phyloP scores from a whole-genome alignment of 2,888 invertebrate species.

The Beris chalybata region DNA sequence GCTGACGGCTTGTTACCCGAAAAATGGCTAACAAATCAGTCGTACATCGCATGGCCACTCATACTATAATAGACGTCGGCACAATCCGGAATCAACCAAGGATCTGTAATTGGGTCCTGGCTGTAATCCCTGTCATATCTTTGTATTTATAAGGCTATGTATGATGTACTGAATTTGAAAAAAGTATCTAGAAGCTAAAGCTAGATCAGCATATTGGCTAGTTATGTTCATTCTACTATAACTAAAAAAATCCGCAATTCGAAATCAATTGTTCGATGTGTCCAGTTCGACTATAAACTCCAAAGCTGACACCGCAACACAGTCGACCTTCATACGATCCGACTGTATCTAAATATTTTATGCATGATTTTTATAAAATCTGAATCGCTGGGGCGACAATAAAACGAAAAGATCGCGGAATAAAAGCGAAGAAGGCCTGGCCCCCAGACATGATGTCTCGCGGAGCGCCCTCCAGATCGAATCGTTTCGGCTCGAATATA shows the following conservation, averaged over 20 bases:
- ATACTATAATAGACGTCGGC: no score
- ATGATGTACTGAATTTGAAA: no score
- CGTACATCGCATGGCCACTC: no score
- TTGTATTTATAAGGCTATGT: no score
- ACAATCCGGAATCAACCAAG: no score
- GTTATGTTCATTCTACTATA: no score
- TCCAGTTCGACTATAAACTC: background rate
- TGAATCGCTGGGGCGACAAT: constrained; percentile 11
- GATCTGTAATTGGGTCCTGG: no score
- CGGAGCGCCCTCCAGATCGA: constrained; percentile 35
- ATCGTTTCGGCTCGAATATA: constrained; percentile 35
- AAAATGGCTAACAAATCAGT: constrained; percentile 33
- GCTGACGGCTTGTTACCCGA: constrained; percentile 17
- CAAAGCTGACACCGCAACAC: background rate
- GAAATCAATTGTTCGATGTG: no score
- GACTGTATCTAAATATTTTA: constrained; percentile 16
- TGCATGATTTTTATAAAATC: constrained; percentile 18
- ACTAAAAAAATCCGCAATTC: no score
- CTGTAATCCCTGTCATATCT: no score
- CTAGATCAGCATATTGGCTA: no score
- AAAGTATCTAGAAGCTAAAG: no score
- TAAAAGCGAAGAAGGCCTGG: constrained; percentile 17
- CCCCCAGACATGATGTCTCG: constrained; percentile 37
- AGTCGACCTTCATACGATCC: constrained; percentile 21
- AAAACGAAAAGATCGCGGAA: constrained; percentile 11